Evolutionary conservation across 2,113 vertebrate genomes (phyloP), one percentile per base, ranked within the genome.

Genomic region (Ivindomyrus marchei): DNA sequence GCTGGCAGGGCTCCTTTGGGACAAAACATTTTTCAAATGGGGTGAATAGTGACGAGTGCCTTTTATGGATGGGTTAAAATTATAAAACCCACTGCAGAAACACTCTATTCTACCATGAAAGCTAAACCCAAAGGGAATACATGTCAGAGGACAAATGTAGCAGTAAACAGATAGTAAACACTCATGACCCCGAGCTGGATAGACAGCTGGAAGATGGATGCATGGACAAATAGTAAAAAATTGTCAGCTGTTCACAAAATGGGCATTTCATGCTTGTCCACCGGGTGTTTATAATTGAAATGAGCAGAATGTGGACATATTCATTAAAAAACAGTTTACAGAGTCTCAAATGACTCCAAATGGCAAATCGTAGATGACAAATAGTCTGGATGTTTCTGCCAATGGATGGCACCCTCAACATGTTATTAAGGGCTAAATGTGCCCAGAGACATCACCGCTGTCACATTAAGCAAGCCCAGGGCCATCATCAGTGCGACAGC

Each of bases 281-380:
- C 36, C 2, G 17, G 87, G 17, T 21, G 50, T 86, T 86, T 27
- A 31, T 24, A 24, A 86, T 46, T 84, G 19, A 45, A 45, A 46
- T 19, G 31, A 84, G 21, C 8, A 84, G 39, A 84, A 84, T 84
- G 39, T 46, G 80, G 42, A n/a, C 36, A 84, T 46, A 47, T 84
- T 46, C 83, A 87, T 87, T 52, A 87, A 24, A 39, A 86, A 50
- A 53, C 85, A 31, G 46, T 31, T 87, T 31, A 31, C 49, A 87
- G 85, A 87, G 24, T 13, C 21, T 5, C 47, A 87, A 6, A 52
- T 87, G 46, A 17, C 62, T 88, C 5, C 36, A 46, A 88, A 74
- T 31, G 58, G 56, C 42, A 46, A 88, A 88, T 88, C 56, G 47
- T 42, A 88, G 56, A 39, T 88, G 88, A 88, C 58, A 88, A 88